Evolutionary conservation across 2,888 invertebrate species (phyloP), one percentile per base, ranked within the genome.

Genomic region (Disparrhopalites patrizii): DNA sequence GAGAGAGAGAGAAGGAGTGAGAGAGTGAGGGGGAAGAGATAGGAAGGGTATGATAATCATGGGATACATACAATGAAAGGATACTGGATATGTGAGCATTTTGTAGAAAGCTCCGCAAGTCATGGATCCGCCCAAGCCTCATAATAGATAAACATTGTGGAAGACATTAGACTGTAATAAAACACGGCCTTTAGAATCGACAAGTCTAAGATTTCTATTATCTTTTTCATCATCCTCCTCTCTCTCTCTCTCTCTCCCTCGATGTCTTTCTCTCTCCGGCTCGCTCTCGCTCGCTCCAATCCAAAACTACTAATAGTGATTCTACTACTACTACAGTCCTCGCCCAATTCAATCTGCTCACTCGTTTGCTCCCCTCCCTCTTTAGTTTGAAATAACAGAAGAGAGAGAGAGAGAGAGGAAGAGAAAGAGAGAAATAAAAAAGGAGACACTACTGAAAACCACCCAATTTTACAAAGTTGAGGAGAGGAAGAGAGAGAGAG

Each of bases 91-190:
- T 43, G 43, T 23, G 47, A 47, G 13, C 23, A 47, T 47, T 47
- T 47, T 47, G 47, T 47, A 30, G 36, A 30, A 43, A 47, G 47
- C 50, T 50, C 23, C 50, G 30, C 61, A 58, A 63, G 67, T 63
- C 63, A 66, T 62, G 57, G 67, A 63, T 67, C 58, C 67, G 67
- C 68, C 65, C 68, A 43, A 62, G 50, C 60, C 68, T 68, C 62
- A 60, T 67, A 67, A 67, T 65, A 68, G 68, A 68, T 68, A 64
- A 67, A 67, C 67, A 67, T 67, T 67, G 58, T 67, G 67, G 62
- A 63, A 63, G 63, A 67, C 67, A 67, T 67, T 62, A 66, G 66
- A 62, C 58, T 52, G 67, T 67, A 62, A 67, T 67, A 67, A 67
- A 67, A 67, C 52, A 62, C 67, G 67, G 56, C 62, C 67, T 58